Base-by-base conservation (phyloP, 2,113 vertebrate genomes). In the Hiodon alosoides region DNA sequence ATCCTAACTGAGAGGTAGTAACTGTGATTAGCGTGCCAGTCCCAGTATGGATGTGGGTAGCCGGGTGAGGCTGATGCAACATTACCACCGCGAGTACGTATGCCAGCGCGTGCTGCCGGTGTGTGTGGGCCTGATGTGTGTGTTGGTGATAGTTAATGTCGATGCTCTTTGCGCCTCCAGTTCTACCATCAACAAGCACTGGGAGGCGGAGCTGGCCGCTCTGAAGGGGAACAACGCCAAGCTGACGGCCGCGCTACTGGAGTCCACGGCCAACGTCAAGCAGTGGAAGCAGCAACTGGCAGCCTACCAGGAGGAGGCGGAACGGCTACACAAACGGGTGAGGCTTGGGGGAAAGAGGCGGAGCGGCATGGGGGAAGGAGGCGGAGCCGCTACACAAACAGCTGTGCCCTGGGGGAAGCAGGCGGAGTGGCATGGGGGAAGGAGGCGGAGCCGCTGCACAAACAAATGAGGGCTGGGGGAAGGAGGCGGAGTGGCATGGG, bases 261-360 rank as follows among this genome's bases (percentile, higher is more conserved):
- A 99, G 85, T 98, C 97, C 82, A 98, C 97, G 72, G 97, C 95
- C 90, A 99, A 98, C 0, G 97, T 99, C 71, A 99, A 99, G 78
- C 97, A 99, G 91, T 99, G 97, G 97, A 99, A 99, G 60, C 97
- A 98, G 71, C 97, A 99, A 76, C 94, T 99, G 79, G 94, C 91
- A 11, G 97, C 95, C 0, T 99, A 99, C 87, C 97, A 99, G 83
- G 96, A 98, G 79, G 97, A 98, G 82, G 97, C 97, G 0, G 96
- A 99, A 80, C 86, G 97, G 80, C 93, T 99, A 14, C 97, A 99
- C 86, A 98, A 94, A 84, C 87, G 95, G 86, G 97, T 98, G 82
- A 77, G 76, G 3, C 10, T 4, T 9, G 2, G 46, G 66, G 48
- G 66, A 31, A 52, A 11, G 31, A 55, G 69, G 69, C 16, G 11